Conservation (phyloP, 2,113 vertebrate species). For the Calyptomena viridis region DNA sequence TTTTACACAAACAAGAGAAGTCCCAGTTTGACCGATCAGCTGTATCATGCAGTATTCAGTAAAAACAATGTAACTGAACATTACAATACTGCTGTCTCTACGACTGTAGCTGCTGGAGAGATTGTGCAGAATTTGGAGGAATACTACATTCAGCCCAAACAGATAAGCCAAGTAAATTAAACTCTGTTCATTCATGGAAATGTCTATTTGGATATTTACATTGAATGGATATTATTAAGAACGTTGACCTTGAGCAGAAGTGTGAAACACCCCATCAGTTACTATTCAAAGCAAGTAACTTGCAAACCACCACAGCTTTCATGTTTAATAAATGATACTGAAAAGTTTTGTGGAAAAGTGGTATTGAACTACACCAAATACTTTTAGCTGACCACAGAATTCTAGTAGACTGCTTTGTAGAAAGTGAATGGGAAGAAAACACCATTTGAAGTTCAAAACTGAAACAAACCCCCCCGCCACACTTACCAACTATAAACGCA, state of each 20-base stretch:
- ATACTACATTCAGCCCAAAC: background rate
- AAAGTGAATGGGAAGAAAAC: background rate
- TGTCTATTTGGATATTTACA: background rate
- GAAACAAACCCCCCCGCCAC: accelerated
- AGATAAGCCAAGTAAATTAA: background rate
- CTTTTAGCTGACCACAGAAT: background rate
- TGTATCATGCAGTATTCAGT: background rate
- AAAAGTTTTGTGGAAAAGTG: background rate
- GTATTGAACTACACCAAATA: background rate
- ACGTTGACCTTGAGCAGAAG: background rate
- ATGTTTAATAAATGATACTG: background rate
- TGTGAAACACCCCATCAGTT: background rate
- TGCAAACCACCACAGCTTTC: background rate
- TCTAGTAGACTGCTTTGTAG: background rate
- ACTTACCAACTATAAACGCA: background rate
- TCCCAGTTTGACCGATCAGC: background rate
- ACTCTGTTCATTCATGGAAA: background rate
- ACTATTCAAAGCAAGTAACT: background rate
- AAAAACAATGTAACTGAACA: background rate
- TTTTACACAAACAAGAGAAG: background rate
- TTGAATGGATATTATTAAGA: background rate
- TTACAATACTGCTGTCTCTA: background rate
- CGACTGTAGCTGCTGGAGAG: background rate
- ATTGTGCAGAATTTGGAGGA: background rate
- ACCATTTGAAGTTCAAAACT: background rate